phyloP scores from a whole-genome alignment of 2,797 vertebrate species.

The Choloepus didactylus region DNA sequence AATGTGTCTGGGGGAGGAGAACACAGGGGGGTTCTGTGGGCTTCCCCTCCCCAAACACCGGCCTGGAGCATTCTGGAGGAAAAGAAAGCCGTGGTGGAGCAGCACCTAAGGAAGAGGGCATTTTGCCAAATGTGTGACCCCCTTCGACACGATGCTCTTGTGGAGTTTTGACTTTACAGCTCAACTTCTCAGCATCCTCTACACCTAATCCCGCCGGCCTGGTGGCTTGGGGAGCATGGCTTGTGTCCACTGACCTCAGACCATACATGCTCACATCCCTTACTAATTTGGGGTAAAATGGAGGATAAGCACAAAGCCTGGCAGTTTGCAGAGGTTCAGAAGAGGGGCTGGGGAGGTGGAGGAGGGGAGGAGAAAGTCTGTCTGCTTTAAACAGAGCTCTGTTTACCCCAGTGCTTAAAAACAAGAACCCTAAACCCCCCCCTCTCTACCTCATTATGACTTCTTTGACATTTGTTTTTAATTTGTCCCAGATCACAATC shows the following conservation, averaged over 20 bases:
- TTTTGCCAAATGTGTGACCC: conserved; percentile 42
- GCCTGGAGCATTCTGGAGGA: neutral
- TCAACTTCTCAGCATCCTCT: neutral
- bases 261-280: neutral
- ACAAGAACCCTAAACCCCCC: conserved; percentile 57
- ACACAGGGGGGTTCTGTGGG: conserved; percentile 70
- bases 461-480: conserved; percentile 83
- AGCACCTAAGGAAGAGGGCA: conserved; percentile 24
- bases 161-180: neutral
- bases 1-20: conserved; percentile 53
- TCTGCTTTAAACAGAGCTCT: conserved; percentile 44
- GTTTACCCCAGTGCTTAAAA: conserved; percentile 68
- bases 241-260: neutral
- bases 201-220: neutral
- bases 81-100: neutral
- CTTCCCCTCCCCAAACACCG: neutral
- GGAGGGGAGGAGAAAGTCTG: neutral
- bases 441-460: conserved; percentile 70
- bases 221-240: neutral
- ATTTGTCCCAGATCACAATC: conserved; percentile 80
- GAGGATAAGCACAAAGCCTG: neutral
- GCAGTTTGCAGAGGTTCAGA: neutral
- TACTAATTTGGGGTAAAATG: neutral
- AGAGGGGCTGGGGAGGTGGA: neutral
- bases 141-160: neutral